A percentile compares a stretch with the other conserved stretches of the same genome.
These are phyloP conservation scores for Blera fallax DNA, from an alignment of 2,888 invertebrate species.

Conservation along the genomic window DNA sequence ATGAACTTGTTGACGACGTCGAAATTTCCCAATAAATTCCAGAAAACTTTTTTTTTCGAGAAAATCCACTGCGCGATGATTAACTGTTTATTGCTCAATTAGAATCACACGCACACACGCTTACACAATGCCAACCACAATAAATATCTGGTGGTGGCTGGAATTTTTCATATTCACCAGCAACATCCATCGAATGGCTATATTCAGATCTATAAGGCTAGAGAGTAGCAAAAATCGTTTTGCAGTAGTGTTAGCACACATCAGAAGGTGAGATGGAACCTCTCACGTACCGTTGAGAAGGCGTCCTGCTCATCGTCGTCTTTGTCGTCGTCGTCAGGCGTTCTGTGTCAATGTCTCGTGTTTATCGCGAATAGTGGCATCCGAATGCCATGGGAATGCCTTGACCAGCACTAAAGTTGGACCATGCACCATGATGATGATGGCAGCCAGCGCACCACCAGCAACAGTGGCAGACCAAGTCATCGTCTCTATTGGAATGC, in stretches of 20 bases:
- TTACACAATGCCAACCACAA: background rate
- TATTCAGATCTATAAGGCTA: constrained; percentile 26
- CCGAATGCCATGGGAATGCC: constrained; percentile 69
- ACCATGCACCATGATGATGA: constrained; percentile 63
- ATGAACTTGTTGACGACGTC: constrained; percentile 53
- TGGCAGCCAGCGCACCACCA: constrained; percentile 17
- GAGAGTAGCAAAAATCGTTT: constrained; percentile 25
- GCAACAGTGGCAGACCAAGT: constrained; percentile 60
- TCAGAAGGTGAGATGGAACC: constrained; percentile 40
- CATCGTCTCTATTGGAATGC: constrained; percentile 72
- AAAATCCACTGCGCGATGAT: constrained; percentile 53
- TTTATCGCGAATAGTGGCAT: constrained; percentile 54
- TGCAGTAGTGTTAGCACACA: constrained; percentile 41
- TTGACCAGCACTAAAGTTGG: constrained; percentile 45
- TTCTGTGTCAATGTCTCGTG: constrained; percentile 71
- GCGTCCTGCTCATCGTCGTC: constrained; percentile 30
- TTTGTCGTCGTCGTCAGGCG: constrained; percentile 57
- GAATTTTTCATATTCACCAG: constrained; percentile 38
- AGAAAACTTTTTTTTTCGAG: constrained; percentile 26
- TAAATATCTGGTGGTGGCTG: constrained; percentile 15
- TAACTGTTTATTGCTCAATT: constrained; percentile 71
- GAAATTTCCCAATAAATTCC: constrained; percentile 68
- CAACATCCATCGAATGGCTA: constrained; percentile 7
- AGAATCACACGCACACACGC: constrained; percentile 36
- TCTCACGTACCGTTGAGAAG: constrained; percentile 54